These are phyloP conservation scores for Lobophora halterata DNA, from an alignment of 2,888 invertebrate genomes.

Conservation along the genomic window DNA sequence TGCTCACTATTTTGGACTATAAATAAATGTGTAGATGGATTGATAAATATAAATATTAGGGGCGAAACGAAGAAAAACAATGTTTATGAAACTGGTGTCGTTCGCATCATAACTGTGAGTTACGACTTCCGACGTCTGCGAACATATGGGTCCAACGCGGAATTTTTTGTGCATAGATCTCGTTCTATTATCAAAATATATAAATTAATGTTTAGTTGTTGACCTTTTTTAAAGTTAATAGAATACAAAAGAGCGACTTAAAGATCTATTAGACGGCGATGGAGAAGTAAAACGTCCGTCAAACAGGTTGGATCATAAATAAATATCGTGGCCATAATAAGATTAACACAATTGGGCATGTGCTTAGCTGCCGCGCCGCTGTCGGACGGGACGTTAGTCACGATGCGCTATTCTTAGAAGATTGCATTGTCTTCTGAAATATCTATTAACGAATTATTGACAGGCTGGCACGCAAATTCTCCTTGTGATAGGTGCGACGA, in stretches of 20 bases:
- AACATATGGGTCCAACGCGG: constrained; percentile 68
- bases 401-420: constrained; percentile 72
- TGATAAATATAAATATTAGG: constrained; percentile 81
- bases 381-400: constrained; percentile 70
- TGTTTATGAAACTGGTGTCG: constrained; percentile 81
- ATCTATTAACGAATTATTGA: constrained; percentile 81
- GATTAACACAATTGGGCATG: constrained; percentile 70
- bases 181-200: constrained; percentile 51
- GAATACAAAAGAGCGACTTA: constrained; percentile 21
- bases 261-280: constrained; percentile 31
- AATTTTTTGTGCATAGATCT: constrained; percentile 64
- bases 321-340: constrained; percentile 76
- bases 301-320: constrained; percentile 68
- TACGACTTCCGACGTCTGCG: constrained; percentile 78
- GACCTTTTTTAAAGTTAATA: constrained; percentile 29
- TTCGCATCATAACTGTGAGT: constrained; percentile 80
- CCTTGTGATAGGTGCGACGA: constrained; percentile 75
- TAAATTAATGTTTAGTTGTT: constrained; percentile 34
- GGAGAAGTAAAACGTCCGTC: constrained; percentile 60
- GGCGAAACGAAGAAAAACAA: constrained; percentile 80
- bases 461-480: constrained; percentile 78
- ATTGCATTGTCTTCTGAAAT: constrained; percentile 80
- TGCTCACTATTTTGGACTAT: constrained; percentile 77
- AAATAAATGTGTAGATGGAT: constrained; percentile 81
- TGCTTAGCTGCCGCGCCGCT: constrained; percentile 42